Evolutionary conservation across 2,797 vertebrate species (phyloP), one percentile per base, ranked within the genome.

Genomic region (Acrocephalus scirpaceus): DNA sequence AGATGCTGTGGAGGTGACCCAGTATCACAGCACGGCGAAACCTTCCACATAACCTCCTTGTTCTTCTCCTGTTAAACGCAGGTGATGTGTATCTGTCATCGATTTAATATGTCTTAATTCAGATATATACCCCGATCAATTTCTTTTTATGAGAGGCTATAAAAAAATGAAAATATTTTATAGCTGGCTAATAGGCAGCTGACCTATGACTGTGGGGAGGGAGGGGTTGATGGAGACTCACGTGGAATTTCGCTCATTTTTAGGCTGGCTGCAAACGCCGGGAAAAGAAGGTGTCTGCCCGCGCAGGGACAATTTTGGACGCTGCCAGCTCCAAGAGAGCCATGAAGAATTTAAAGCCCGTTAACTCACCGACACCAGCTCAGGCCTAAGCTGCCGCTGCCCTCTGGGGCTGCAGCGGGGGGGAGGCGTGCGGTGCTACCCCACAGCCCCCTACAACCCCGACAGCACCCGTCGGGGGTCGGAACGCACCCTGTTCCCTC

Each of bases 91-190:
- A 97, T 98, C 98, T 98, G 98, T 98, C 98, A 98, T 98, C 97
- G 97, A 98, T 98, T 98, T 98, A 97, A 97, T 98, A 98, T 84
- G 97, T 98, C 98, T 98, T 98, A 96, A 98, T 99, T 98, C 97
- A 97, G 97, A 98, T 94, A 98, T 96, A 98, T 96, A 87, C 97
- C 96, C 92, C 87, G 97, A 98, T 98, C 97, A 97, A 98, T 98
- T 97, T 96, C 88, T 97, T 97, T 98, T 98, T 97, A 97, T 96
- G 95, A 95, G 92, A 47, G 84, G 64, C 95, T 90, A 94, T 97
- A 96, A 97, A 97, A 97, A 90, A 96, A 94, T 75, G 62, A 87
- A 88, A 96, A 97, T 93, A 94, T 91, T 96, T 97, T 91, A 91
- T 74, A 86, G 88, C 90, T 91, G 90, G 87, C 92, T 95, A 91